phyloP scores from a whole-genome alignment of 1,140 invertebrate species.

The Brachionus paranguensis region DNA sequence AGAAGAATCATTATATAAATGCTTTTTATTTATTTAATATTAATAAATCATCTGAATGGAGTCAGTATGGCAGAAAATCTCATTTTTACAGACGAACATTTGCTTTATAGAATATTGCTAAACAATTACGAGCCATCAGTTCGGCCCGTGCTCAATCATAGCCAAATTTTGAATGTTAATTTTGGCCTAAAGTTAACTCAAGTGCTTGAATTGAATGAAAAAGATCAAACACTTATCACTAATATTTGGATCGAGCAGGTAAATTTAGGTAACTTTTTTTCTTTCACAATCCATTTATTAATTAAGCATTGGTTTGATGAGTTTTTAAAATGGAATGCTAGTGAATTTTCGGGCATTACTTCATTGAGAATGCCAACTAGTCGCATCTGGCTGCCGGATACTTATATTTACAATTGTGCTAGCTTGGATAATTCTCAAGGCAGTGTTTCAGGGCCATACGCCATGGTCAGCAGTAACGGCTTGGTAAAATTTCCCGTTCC shows the following conservation, averaged over 20 bases:
- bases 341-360: slow-evolving; percentile 87
- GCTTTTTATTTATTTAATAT: not conserved
- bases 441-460: slow-evolving; percentile 11
- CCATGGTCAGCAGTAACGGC: slow-evolving; percentile 2
- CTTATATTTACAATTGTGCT: slow-evolving; percentile 90
- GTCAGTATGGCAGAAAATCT: not conserved
- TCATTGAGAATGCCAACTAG: slow-evolving; percentile 91
- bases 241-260: slow-evolving; percentile 82
- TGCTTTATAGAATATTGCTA: not conserved
- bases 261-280: not conserved
- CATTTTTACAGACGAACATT: slow-evolving; percentile 25
- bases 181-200: slow-evolving; percentile 51
- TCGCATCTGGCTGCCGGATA: slow-evolving; percentile 96
- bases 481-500: slow-evolving; percentile 17
- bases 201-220: slow-evolving; percentile 58
- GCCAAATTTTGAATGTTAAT: slow-evolving; percentile 44
- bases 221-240: slow-evolving; percentile 81
- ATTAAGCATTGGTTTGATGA: slow-evolving; percentile 79
- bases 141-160: slow-evolving; percentile 39
- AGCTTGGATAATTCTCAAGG: slow-evolving; percentile 2
- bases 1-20: not conserved
- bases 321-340: slow-evolving; percentile 87
- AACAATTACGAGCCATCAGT: slow-evolving; percentile 37
- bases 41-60: not conserved
- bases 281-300: not conserved